Base-by-base conservation (phyloP, 2,888 invertebrate species). In the Agrotis ipsilon region DNA sequence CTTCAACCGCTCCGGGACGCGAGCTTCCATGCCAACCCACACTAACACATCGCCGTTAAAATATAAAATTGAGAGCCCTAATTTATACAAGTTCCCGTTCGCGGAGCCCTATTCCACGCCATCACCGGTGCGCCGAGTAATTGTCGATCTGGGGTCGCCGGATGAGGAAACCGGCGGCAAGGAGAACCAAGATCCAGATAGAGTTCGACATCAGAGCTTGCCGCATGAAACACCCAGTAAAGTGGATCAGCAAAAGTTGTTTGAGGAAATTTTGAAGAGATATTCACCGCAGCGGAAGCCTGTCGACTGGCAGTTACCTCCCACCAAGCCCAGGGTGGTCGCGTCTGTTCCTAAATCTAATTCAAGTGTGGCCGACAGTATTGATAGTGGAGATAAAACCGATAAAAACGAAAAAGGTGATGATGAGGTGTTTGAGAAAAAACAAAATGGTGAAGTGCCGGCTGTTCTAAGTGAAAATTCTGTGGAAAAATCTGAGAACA, bases 71-170 rank as follows among this genome's bases (percentile, higher is more conserved):
- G 95, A 94, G 85, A 95, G 94, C 83, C 94, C 95, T 24, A 96
- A 94, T 85, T 87, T 96, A 76, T 94, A 93, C 86, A 96, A 96
- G 88, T 96, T 96, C 76, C 96, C 96, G 27, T 96, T 96, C 81
- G 96, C 96, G 58, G 96, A 96, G 78, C 96, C 96, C 45, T 96
- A 94, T 74, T 86, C 92, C 18, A 94, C 96, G n/a, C 96, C 96
- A 46, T 92, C 95, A 19, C 93, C 95, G n/a, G 89, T 89, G 46
- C 92, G 96, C 6, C 89, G 89, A 78, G 90, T 96, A 19, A 71
- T 93, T 43, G 87, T 96, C 7, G 93, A 95, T 73, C 84, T 95
- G 13, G 94, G 92, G 18, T 82, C 92, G 0, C 72, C 90, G 11
- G 92, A 92, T 79, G 86, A 88, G 49, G 90, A 92, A 43, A n/a